These are phyloP conservation scores for Dipodomys spectabilis DNA, from an alignment of 2,113 vertebrate species.

Conservation along the genomic window DNA sequence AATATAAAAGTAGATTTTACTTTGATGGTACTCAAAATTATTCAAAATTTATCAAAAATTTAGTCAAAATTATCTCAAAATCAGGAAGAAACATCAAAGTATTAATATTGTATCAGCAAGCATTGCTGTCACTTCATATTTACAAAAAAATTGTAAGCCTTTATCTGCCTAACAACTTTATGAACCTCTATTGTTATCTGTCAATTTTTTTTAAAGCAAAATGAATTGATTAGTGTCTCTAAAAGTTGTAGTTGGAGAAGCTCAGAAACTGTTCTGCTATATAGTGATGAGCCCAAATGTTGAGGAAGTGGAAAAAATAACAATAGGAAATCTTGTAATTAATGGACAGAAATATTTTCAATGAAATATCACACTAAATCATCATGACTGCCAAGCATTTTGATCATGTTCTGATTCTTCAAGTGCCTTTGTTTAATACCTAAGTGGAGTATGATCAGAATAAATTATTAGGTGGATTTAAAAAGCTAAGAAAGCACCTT, in stretches of 20 bases:
- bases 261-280: slow-evolving; percentile 4
- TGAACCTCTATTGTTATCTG: not conserved
- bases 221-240: not conserved
- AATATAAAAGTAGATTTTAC: slow-evolving; percentile 57
- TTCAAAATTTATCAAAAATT: not conserved
- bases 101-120: slow-evolving; percentile 12
- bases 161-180: not conserved
- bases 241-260: not conserved
- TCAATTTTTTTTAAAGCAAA: not conserved
- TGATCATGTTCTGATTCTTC: not conserved
- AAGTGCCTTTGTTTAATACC: not conserved
- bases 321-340: not conserved
- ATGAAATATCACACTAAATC: not conserved
- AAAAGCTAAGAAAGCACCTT: not conserved
- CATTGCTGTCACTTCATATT: not conserved
- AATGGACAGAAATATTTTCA: slow-evolving; percentile 36
- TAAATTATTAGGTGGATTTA: not conserved
- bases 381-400: not conserved
- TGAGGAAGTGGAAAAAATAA: not conserved
- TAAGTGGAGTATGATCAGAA: not conserved
- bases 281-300: not conserved
- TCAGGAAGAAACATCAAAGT: slow-evolving; percentile 46
- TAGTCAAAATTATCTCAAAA: slow-evolving; percentile 57
- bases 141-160: not conserved
- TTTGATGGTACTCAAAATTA: slow-evolving; percentile 47